Percentiles rank a stretch among this genome's conserved stretches.
These are phyloP conservation scores for Eretmochelys imbricata DNA, from an alignment of 2,113 vertebrate genomes.

Conservation along the genomic window DNA sequence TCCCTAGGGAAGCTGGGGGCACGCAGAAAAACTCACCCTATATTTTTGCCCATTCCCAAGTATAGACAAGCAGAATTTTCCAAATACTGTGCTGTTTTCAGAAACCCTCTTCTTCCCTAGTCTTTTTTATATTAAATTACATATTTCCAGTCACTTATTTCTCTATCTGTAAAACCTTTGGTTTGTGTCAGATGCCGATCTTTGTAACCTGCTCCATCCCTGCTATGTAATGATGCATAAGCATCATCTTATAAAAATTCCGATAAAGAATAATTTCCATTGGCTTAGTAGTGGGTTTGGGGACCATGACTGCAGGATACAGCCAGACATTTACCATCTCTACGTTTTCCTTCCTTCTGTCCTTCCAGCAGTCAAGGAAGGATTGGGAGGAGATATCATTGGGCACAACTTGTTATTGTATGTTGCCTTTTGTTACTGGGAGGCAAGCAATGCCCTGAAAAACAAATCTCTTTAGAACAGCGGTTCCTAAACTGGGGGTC, in stretches of 20 bases:
- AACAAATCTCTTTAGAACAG: neutral
- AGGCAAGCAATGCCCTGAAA: conserved; percentile 30
- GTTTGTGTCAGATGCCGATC: neutral
- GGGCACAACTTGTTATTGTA: conserved; percentile 37
- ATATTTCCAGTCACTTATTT: neutral
- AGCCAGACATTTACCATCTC: conserved; percentile 64
- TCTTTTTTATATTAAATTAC: too few species aligned
- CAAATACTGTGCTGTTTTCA: neutral
- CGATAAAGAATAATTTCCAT: conserved; percentile 28
- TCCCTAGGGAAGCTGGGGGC: neutral
- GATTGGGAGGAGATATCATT: neutral
- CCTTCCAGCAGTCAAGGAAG: conserved; percentile 49
- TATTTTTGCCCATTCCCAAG: neutral
- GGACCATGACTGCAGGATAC: conserved; percentile 15
- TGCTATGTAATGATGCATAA: neutral
- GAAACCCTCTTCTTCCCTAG: neutral
- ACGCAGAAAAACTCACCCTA: neutral
- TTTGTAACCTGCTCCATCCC: neutral
- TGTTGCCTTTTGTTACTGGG: conserved; percentile 56
- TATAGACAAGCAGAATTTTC: neutral
- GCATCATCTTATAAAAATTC: neutral
- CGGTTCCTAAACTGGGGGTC: too few species aligned
- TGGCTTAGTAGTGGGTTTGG: conserved; percentile 11
- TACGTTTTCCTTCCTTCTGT: conserved; percentile 55
- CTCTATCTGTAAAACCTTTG: neutral